Evolutionary conservation across 2,888 invertebrate species (phyloP).

Genomic region (Amphipoea oculea): DNA sequence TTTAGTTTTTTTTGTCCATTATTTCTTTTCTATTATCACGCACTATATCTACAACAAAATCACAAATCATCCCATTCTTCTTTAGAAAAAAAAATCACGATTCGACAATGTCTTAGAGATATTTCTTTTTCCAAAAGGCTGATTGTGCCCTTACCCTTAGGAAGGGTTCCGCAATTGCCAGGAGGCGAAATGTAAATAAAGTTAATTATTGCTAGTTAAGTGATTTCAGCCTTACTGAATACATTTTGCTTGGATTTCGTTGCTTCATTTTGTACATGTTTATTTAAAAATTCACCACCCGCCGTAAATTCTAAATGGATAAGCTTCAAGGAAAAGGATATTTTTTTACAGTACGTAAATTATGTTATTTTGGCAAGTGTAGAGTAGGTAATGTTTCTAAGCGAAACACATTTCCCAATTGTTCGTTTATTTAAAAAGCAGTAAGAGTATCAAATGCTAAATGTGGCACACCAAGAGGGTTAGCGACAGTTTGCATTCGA

Average conservation of each 20-base stretch:
- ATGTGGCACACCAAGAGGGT: neutral
- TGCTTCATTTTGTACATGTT: constrained; percentile 60
- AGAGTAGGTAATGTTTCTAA: neutral
- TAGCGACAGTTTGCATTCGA: neutral
- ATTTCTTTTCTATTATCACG: no score
- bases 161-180: constrained; percentile 74
- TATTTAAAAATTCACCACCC: constrained; percentile 66
- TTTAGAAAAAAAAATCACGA: neutral
- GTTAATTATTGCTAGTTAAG: constrained; percentile 87
- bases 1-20: no score
- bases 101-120: neutral
- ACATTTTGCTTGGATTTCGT: constrained; percentile 68
- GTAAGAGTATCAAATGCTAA: neutral
- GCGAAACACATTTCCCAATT: neutral
- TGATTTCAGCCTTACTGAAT: constrained; percentile 82
- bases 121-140: neutral
- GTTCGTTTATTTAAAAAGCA: neutral
- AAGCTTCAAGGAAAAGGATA: constrained; percentile 15
- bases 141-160: constrained; percentile 68
- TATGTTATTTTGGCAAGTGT: neutral
- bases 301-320: constrained; percentile 65
- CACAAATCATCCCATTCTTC: no score
- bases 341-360: neutral
- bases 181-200: constrained; percentile 84
- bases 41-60: neutral